Base-by-base conservation (phyloP, 2,888 invertebrate genomes). In the Cenopis cana region DNA sequence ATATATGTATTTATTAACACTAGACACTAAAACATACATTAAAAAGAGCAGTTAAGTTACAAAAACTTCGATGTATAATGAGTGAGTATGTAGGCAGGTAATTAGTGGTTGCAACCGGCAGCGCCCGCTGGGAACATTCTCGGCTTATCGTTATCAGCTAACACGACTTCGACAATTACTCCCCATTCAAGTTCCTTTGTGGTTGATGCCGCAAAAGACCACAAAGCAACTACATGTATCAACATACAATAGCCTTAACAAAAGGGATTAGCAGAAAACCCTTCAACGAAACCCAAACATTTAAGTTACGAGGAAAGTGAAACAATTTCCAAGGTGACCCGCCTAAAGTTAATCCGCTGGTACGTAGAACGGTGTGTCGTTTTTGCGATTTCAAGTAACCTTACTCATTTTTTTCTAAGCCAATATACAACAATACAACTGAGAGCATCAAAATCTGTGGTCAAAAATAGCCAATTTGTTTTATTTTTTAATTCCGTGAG, bases 121-220 rank as follows among this genome's bases (percentile, higher is more conserved):
- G 65, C 56, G 29, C 46, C 18, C 59, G 65, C 50, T 66, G 65
- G 59, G 70, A 70, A 65, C 70, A 66, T 66, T 70, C 66, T 66
- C 54, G 49, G 46, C 54, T 70, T 70, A 70, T 70, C 70, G 65
- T 60, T 70, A 70, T 70, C 70, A 55, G 60, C n/a, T 54, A 59
- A 66, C 70, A 70, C 52, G 69, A 65, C 70, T 70, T 65, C 54
- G 70, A 38, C 66, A 70, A 70, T 70, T 70, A 70, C 66, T 59
- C 59, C 46, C 65, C 70, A 70, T 70, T 70, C 70, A 59, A 66
- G 59, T 55, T 52, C 66, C 46, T 66, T 70, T 70, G 70, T 70
- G 36, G 36, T 14, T 17, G 54, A 60, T 57, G 70, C 70, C 70
- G 70, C 70, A 70, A 70, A 69, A 55, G 60, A 55, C 54, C 41